Percentiles rank a stretch among this genome's conserved stretches.
These are phyloP conservation scores for Platanista minor DNA, from an alignment of 2,113 vertebrate genomes.

Conservation along the genomic window DNA sequence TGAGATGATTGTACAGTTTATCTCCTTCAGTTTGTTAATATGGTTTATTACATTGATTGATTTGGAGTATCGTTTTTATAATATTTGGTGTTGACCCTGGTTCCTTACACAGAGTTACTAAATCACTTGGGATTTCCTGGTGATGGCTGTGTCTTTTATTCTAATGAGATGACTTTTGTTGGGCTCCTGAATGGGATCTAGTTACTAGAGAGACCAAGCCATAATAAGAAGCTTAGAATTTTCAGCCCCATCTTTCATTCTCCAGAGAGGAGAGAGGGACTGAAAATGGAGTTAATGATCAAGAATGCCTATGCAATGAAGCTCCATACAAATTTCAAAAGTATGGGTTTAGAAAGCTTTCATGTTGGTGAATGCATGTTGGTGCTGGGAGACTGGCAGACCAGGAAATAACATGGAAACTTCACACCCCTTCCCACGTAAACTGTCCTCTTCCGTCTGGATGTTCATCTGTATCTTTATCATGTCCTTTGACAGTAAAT, in stretches of 20 bases:
- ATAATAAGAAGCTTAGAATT: background rate
- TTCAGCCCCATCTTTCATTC: background rate
- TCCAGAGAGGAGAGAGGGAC: background rate
- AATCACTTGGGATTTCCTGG: too few species aligned
- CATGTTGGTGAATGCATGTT: background rate
- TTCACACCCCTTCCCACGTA: background rate
- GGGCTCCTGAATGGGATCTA: background rate
- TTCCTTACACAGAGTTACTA: too few species aligned
- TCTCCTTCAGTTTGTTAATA: too few species aligned
- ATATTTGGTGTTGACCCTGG: too few species aligned
- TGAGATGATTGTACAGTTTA: too few species aligned
- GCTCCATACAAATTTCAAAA: background rate
- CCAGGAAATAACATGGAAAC: too few species aligned
- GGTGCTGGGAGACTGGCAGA: background rate
- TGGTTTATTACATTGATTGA: too few species aligned
- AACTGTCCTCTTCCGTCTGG: background rate
- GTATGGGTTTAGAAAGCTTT: background rate
- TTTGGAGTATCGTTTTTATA: too few species aligned
- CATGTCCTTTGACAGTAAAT: background rate
- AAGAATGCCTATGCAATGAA: background rate
- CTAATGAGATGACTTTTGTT: background rate
- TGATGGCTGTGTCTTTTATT: background rate
- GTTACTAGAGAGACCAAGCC: background rate
- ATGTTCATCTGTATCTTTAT: background rate
- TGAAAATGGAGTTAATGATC: background rate